A percentile compares a stretch with the other conserved stretches of the same genome.
phyloP scores from a whole-genome alignment of 2,888 invertebrate species.

The Tetramorium bicarinatum region DNA sequence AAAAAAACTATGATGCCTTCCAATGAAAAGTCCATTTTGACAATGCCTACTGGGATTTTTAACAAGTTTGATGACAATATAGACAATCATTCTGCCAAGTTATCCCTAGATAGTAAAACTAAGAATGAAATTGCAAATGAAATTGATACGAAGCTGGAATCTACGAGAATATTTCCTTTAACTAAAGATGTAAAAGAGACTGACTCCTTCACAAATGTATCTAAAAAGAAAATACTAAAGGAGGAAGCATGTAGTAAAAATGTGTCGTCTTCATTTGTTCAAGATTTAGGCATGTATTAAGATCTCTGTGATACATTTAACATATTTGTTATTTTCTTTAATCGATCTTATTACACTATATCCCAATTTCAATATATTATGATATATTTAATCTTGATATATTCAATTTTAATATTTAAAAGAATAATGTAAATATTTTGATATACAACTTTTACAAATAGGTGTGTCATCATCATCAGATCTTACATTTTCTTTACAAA shows the following conservation, averaged over 20 bases:
- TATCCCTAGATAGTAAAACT: conserved; percentile 78
- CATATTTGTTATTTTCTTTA: not conserved
- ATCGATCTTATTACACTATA: not conserved
- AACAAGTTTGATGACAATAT: conserved; percentile 50
- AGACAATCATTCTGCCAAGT: conserved; percentile 67
- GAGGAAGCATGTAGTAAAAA: conserved; percentile 34
- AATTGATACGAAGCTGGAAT: conserved; percentile 46
- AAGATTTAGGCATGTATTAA: conserved; percentile 44
- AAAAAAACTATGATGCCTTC: conserved; percentile 71
- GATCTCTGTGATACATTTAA: not conserved
- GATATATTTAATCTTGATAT: conserved; percentile 3
- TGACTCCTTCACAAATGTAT: conserved; percentile 14
- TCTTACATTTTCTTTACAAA: conserved; percentile 44
- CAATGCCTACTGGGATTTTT: conserved; percentile 51
- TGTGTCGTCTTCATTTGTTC: conserved; percentile 14
- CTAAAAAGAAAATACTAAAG: conserved; percentile 43
- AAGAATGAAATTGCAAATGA: conserved; percentile 50
- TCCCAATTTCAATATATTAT: conserved; percentile 1
- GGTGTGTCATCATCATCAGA: conserved; percentile 50
- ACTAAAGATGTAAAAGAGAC: conserved; percentile 8
- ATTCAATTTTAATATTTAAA: not conserved
- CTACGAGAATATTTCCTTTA: conserved; percentile 48
- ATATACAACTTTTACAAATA: not conserved
- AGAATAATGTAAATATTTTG: not conserved
- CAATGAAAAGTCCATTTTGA: conserved; percentile 72